Percentiles rank a stretch among this genome's conserved stretches.
These are phyloP conservation scores for Sthenelais limicola DNA, from an alignment of 2,888 invertebrate species.

Conservation along the genomic window DNA sequence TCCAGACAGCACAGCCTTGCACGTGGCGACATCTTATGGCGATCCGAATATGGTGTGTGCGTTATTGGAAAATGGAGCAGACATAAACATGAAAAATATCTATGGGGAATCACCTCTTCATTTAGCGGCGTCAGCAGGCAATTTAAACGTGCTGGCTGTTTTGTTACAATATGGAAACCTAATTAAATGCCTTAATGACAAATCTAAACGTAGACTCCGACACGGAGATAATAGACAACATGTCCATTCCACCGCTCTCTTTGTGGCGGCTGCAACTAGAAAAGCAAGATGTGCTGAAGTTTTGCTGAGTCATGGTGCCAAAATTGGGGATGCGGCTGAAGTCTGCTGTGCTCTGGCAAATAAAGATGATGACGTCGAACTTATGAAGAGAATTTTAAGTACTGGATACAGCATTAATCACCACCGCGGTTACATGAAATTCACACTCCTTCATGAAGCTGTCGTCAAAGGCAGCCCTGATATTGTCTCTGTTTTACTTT, in stretches of 20 bases:
- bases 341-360: constrained; percentile 1
- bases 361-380: constrained; percentile 23
- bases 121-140: neutral
- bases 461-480: constrained; percentile 3
- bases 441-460: constrained; percentile 6
- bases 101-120: constrained; percentile 3
- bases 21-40: constrained; percentile 6
- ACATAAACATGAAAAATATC: constrained; percentile 22
- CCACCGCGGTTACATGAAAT: neutral
- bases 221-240: neutral
- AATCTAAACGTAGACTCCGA: neutral
- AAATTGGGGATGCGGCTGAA: neutral
- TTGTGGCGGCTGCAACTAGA: neutral
- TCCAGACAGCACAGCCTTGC: constrained; percentile 4
- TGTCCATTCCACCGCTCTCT: constrained; percentile 9
- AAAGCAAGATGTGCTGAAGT: neutral
- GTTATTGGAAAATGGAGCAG: constrained; percentile 3
- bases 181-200: constrained; percentile 6
- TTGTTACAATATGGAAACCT: constrained; percentile 14
- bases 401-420: constrained; percentile 4
- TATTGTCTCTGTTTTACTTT: neutral
- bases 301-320: neutral
- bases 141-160: neutral
- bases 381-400: neutral
- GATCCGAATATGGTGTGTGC: neutral